A percentile compares a stretch with the other conserved stretches of the same genome.
These are phyloP conservation scores for Oxyteleia sp. DNA, from an alignment of 2,888 invertebrate species.

Conservation along the genomic window DNA sequence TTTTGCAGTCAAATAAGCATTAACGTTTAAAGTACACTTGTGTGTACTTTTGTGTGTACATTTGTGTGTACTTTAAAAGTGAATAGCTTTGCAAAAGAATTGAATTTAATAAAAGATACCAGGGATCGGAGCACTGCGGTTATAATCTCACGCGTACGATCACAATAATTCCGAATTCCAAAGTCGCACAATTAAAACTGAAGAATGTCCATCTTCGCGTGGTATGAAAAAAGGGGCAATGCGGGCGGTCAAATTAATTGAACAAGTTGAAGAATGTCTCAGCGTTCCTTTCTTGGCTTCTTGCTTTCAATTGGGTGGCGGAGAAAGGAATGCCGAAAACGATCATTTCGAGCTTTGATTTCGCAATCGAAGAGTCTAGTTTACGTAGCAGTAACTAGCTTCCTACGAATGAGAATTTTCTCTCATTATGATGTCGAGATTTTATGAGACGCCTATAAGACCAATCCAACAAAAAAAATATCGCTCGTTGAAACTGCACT, in stretches of 20 bases:
- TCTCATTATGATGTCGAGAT: slow-evolving; percentile 33
- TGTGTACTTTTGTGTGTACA: too few relatives aligned
- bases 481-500: slow-evolving; percentile 36
- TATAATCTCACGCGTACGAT: slow-evolving; percentile 12
- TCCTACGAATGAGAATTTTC: slow-evolving; percentile 40
- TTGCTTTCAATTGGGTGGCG: slow-evolving; percentile 3
- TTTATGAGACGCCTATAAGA: slow-evolving; percentile 21
- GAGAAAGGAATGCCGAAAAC: slow-evolving; percentile 28
- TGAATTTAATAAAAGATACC: slow-evolving; percentile 25
- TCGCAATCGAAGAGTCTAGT: slow-evolving; percentile 32
- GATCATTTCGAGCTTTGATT: slow-evolving; percentile 44
- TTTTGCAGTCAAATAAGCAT: slow-evolving; percentile 42
- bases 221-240: background rate
- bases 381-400: slow-evolving; percentile 53
- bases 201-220: slow-evolving; percentile 22
- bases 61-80: too few relatives aligned
- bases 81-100: slow-evolving; percentile 23
- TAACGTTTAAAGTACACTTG: too few relatives aligned
- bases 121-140: background rate
- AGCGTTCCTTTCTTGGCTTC: slow-evolving; percentile 7
- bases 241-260: slow-evolving; percentile 9
- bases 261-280: slow-evolving; percentile 8
- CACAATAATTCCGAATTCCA: slow-evolving; percentile 35
- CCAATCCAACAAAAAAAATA: slow-evolving; percentile 23
- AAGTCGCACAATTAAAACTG: slow-evolving; percentile 31